These are phyloP conservation scores for Clistopyga incitator DNA, from an alignment of 2,888 invertebrate genomes.

Conservation along the genomic window DNA sequence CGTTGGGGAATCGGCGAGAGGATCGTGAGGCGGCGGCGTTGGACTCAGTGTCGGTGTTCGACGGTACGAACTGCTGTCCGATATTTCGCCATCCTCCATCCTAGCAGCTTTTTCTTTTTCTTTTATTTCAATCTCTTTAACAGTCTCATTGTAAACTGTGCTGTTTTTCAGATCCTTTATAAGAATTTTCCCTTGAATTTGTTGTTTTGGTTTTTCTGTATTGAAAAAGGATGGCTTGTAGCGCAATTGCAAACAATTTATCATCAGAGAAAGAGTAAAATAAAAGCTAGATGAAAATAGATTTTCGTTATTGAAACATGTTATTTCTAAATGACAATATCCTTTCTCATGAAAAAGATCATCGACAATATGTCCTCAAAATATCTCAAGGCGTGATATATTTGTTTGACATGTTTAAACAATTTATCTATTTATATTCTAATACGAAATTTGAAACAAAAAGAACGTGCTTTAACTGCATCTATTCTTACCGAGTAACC, in stretches of 20 bases:
- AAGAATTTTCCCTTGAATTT: slow-evolving; percentile 86
- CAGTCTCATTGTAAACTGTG: slow-evolving; percentile 88
- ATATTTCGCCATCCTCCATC: slow-evolving; percentile 88
- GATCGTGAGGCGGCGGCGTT: slow-evolving; percentile 70
- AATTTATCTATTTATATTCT: no score
- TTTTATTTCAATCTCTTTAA: slow-evolving; percentile 88
- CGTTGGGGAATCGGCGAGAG: slow-evolving; percentile 60
- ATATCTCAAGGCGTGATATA: no score
- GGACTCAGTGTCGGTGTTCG: slow-evolving; percentile 81
- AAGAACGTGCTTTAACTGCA: not conserved
- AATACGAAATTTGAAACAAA: no score
- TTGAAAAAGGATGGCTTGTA: not conserved
- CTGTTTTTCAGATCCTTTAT: slow-evolving; percentile 90
- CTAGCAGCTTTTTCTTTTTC: slow-evolving; percentile 87
- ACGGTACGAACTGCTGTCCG: slow-evolving; percentile 80
- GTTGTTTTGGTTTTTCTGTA: slow-evolving; percentile 81
- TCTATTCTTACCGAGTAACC: slow-evolving; percentile 77
- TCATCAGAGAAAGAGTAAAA: no score
- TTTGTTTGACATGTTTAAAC: no score
- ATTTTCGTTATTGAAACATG: no score
- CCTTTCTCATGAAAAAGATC: no score
- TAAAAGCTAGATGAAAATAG: no score
- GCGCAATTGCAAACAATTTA: no score
- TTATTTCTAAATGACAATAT: no score
- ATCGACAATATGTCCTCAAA: no score